These are phyloP conservation scores for Dolichallabes microphthalmus DNA, from an alignment of 2,113 vertebrate species.

Conservation along the genomic window DNA sequence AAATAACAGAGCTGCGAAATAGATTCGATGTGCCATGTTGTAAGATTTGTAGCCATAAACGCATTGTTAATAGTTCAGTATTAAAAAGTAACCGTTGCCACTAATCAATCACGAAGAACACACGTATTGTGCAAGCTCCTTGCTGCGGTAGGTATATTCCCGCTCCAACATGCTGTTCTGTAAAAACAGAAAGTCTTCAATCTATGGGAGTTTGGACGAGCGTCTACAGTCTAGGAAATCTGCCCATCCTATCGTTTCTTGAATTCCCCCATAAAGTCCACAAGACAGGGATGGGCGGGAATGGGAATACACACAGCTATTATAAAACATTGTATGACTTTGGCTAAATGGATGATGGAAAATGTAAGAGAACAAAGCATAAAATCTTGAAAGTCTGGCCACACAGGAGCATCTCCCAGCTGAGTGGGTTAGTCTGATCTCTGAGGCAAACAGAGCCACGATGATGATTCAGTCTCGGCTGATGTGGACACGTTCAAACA, in stretches of 20 bases:
- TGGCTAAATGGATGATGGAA: conserved; percentile 32
- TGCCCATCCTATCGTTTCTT: conserved; percentile 41
- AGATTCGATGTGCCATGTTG: background rate
- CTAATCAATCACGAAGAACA: conserved; percentile 3
- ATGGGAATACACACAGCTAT: conserved; percentile 24
- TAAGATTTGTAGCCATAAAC: background rate
- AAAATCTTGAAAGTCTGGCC: conserved; percentile 35
- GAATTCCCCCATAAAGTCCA: conserved; percentile 46
- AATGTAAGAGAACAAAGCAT: conserved; percentile 21
- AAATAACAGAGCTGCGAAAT: background rate
- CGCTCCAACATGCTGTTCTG: conserved; percentile 4
- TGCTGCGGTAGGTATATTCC: conserved; percentile 48
- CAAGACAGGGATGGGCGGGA: conserved; percentile 25
- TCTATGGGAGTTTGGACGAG: conserved; percentile 22
- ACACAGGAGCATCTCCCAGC: conserved; percentile 26
- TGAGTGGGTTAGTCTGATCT: conserved; percentile 37
- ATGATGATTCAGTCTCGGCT: background rate
- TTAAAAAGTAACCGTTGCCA: background rate
- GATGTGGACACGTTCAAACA: conserved; percentile 25
- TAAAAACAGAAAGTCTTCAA: conserved; percentile 28
- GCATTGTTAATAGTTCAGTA: background rate
- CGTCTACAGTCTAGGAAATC: conserved; percentile 42
- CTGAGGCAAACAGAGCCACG: background rate
- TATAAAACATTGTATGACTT: conserved; percentile 1
- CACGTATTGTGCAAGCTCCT: background rate